Evolutionary conservation across 2,888 invertebrate species (phyloP).

Genomic region (Acanthoscelides obtectus): DNA sequence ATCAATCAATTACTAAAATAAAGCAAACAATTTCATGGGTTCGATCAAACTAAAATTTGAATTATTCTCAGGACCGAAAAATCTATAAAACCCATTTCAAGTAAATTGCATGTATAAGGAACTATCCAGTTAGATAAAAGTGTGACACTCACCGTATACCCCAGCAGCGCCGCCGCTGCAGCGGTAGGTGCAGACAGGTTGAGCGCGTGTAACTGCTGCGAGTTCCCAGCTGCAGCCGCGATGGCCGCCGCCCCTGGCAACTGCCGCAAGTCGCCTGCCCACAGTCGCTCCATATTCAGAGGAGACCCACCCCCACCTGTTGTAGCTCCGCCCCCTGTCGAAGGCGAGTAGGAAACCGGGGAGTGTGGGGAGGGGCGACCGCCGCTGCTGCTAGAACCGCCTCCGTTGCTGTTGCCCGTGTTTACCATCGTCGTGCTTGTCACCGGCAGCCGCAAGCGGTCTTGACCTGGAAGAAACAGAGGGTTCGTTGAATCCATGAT

Average conservation of each 20-base stretch:
- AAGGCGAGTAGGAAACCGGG: conserved; percentile 47
- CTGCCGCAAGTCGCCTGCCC: conserved; percentile 85
- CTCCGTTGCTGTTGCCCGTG: not conserved
- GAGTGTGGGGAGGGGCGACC: conserved; percentile 22
- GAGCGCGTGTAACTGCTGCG: conserved; percentile 66
- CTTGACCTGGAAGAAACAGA: conserved; percentile 46
- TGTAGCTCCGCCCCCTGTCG: conserved; percentile 30
- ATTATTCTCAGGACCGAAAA: too few relatives aligned
- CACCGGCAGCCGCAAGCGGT: conserved; percentile 34
- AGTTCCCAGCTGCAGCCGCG: not conserved
- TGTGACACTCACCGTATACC: not conserved
- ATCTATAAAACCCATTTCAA: too few relatives aligned
- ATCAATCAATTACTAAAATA: too few relatives aligned
- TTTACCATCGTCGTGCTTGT: not conserved
- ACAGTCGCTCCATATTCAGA: conserved; percentile 85
- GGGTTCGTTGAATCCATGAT: too few relatives aligned
- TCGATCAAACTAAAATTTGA: too few relatives aligned
- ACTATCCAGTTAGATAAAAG: too few relatives aligned
- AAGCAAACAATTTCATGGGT: too few relatives aligned
- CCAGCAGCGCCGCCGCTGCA: not conserved
- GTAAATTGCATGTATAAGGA: too few relatives aligned
- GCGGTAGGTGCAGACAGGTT: conserved; percentile 60
- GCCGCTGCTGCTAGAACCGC: conserved; percentile 19
- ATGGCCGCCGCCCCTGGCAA: conserved; percentile 60
- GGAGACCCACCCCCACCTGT: conserved; percentile 46